These are phyloP conservation scores for Cerceris rybyensis DNA, from an alignment of 2,888 invertebrate species.

Conservation along the genomic window DNA sequence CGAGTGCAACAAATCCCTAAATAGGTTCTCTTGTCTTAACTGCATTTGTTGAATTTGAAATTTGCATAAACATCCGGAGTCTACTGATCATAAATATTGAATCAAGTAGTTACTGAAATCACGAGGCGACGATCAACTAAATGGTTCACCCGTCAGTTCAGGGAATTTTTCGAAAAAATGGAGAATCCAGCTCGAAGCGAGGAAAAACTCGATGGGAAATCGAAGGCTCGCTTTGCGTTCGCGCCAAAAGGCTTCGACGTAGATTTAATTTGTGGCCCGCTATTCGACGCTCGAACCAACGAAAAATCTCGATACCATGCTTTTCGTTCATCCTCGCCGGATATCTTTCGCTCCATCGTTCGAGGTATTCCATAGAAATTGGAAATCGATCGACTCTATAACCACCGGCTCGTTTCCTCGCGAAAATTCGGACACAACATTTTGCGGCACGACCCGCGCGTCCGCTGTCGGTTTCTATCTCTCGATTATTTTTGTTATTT, in stretches of 20 bases:
- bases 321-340: conserved; percentile 34
- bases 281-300: conserved; percentile 26
- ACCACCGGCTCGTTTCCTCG: not conserved
- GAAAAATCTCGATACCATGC: conserved; percentile 43
- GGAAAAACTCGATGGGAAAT: conserved; percentile 26
- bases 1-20: no score
- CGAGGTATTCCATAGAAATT: conserved; percentile 10
- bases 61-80: no score
- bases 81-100: no score
- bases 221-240: conserved; percentile 16
- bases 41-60: no score
- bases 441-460: not conserved
- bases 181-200: not conserved
- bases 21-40: no score
- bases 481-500: not conserved
- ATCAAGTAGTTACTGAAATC: no score
- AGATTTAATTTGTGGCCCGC: conserved; percentile 58
- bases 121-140: no score
- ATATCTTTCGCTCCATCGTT: not conserved
- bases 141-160: no score
- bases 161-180: no score
- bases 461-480: not conserved
- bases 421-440: not conserved
- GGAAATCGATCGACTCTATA: conserved; percentile 21
- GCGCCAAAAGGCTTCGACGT: conserved; percentile 39